A percentile compares a stretch with the other conserved stretches of the same genome.
phyloP scores from a whole-genome alignment of 2,113 vertebrate genomes.

The Laticauda colubrina region DNA sequence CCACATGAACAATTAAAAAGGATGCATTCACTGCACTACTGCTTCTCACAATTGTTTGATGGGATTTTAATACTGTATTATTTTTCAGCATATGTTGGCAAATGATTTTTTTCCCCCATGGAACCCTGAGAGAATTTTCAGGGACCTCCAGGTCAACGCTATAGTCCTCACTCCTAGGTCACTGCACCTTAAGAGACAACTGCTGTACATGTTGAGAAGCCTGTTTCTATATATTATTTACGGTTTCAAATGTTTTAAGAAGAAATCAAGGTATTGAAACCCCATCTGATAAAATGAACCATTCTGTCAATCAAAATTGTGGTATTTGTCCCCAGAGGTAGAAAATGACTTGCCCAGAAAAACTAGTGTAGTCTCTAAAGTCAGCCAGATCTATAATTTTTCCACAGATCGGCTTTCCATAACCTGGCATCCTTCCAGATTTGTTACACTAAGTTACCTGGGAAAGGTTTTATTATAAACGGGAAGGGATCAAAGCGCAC shows the following conservation, averaged over 20 bases:
- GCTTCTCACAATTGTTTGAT: not conserved
- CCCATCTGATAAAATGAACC: not conserved
- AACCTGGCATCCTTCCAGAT: not conserved
- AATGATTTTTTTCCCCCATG: not conserved
- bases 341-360: not conserved
- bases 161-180: not conserved
- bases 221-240: not conserved
- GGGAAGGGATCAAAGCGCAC: not conserved
- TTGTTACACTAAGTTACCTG: not conserved
- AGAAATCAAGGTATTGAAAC: not conserved
- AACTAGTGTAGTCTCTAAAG: not conserved
- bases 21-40: not conserved
- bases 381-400: not conserved
- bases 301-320: not conserved
- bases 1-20: not conserved
- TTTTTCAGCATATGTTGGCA: not conserved
- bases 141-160: not conserved
- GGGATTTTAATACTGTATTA: not conserved
- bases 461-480: not conserved
- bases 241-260: not conserved
- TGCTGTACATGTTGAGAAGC: not conserved
- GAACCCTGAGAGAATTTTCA: not conserved
- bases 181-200: not conserved
- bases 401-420: not conserved
- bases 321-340: not conserved